A percentile compares a stretch with the other conserved stretches of the same genome.
These are phyloP conservation scores for Dicrostonyx torquatus DNA, from an alignment of 2,797 vertebrate genomes.

Conservation along the genomic window DNA sequence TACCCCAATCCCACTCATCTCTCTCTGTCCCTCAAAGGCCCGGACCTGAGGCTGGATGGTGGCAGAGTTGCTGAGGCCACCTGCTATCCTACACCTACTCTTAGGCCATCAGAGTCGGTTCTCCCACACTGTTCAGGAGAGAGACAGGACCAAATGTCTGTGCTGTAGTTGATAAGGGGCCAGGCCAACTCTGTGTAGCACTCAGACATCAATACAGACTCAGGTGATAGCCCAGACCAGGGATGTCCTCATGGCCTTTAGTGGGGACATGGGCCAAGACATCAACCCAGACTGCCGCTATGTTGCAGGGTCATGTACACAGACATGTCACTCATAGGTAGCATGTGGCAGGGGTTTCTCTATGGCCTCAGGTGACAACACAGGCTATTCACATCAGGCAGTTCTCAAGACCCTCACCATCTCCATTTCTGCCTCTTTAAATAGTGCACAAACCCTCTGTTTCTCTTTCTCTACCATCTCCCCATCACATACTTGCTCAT, in stretches of 20 bases:
- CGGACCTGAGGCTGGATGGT: background rate
- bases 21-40: too few relatives aligned
- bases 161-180: too few relatives aligned
- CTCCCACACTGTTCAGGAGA: background rate
- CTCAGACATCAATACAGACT: too few relatives aligned
- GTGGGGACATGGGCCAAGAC: background rate
- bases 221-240: too few relatives aligned
- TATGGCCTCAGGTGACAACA: background rate
- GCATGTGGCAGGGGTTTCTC: background rate
- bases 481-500: background rate
- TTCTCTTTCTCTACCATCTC: background rate
- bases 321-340: background rate
- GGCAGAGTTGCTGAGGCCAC: background rate
- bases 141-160: too few relatives aligned
- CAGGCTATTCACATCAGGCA: background rate
- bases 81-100: background rate
- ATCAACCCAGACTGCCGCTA: background rate
- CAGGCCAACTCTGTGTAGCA: too few relatives aligned
- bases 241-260: too few relatives aligned
- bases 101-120: background rate
- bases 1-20: too few relatives aligned
- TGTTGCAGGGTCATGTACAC: background rate
- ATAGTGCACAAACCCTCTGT: background rate
- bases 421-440: background rate
- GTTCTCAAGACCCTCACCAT: background rate